Evolutionary conservation across 1,140 invertebrate species (phyloP), one percentile per base, ranked within the genome.

Genomic region (Drosophila obscura): DNA sequence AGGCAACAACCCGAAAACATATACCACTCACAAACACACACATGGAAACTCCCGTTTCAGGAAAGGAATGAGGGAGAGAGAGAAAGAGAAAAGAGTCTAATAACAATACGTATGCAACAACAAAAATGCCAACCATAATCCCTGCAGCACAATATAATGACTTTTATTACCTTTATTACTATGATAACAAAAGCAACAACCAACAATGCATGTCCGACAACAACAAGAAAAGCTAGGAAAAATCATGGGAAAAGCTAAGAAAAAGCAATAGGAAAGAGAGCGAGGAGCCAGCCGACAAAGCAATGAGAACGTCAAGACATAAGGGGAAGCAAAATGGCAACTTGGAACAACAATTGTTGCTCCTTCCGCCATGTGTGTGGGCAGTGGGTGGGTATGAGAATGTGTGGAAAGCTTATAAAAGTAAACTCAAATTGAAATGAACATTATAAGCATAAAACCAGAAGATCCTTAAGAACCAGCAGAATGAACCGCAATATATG

Each of bases 131-230:
- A 77, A 72, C 78, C 72, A 78, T 87, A 85, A 85, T 87, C 76
- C 69, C 71, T 75, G 73, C 81, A 87, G 82, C 82, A 78, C 83
- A 81, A 65, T 82, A 82, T 85, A 85, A 85, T 87, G 83, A 87
- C 82, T 85, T 85, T 85, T 87, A 85, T 85, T 85, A 82, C 83
- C 82, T 87, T 68, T 85, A 87, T 85, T 87, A 82, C 78, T 64
- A 76, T 76, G 73, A 67, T 81, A 69, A 80, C 67, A 73, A 68
- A 72, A 73, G 52, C 51, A 61, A 15, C 46, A 50, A 13, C 58
- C 51, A 46, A 57, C 73, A 76, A 73, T 73, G 68, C 66, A 58
- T 64, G 74, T 65, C 50, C 49, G 57, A 35, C 31, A 26, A 44
- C 63, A 26, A 50, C 58, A 67, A 45, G 26, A 28, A 48, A 28